Conservation (phyloP, 2,888 invertebrate species). For the Ennomos quercinarius region DNA sequence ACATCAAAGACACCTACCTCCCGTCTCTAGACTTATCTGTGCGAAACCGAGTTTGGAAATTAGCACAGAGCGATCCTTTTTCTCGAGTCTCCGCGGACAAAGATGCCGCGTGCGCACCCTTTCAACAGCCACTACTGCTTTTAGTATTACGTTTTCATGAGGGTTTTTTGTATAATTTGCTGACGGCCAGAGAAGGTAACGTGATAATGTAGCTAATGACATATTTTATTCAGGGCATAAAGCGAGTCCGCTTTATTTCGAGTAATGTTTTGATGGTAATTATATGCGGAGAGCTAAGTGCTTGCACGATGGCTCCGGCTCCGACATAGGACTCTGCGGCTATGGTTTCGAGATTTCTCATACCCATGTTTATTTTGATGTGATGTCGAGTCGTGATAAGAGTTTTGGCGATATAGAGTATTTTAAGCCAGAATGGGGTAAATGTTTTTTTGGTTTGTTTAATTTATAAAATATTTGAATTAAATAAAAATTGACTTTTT, state of each 20-base stretch:
- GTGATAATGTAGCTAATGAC: slow-evolving; percentile 75
- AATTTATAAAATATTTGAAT: too few relatives aligned
- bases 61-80: slow-evolving; percentile 76
- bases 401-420: too few relatives aligned
- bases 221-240: slow-evolving; percentile 71
- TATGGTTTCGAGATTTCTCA: slow-evolving; percentile 9
- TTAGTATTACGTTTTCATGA: slow-evolving; percentile 76
- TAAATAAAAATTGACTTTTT: too few relatives aligned
- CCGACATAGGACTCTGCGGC: slow-evolving; percentile 8
- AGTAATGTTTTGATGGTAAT: slow-evolving; percentile 51
- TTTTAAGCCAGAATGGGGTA: too few relatives aligned
- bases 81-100: slow-evolving; percentile 50
- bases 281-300: slow-evolving; percentile 52
- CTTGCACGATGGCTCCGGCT: slow-evolving; percentile 29
- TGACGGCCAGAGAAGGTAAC: slow-evolving; percentile 57
- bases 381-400: neutral
- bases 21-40: slow-evolving; percentile 80
- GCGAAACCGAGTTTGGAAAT: slow-evolving; percentile 83
- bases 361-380: neutral
- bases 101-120: slow-evolving; percentile 78
- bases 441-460: too few relatives aligned
- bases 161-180: slow-evolving; percentile 70
- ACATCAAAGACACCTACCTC: slow-evolving; percentile 84
- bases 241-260: slow-evolving; percentile 53
- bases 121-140: slow-evolving; percentile 59